phyloP scores from a whole-genome alignment of 2,888 invertebrate genomes.

The Phortica magna region DNA sequence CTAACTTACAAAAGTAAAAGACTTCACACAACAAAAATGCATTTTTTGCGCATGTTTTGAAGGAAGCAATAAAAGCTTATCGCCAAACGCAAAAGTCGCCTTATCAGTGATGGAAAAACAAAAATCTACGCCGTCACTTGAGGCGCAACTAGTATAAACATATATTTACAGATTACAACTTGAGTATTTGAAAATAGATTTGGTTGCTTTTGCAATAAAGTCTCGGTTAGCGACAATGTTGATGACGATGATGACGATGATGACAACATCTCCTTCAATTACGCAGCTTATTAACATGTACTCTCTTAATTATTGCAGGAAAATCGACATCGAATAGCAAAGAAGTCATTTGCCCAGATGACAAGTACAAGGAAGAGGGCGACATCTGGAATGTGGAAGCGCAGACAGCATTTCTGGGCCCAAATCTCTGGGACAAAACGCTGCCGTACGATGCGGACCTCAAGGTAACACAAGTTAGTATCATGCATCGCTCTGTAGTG shows the following conservation, averaged over 20 bases:
- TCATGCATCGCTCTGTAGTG: conserved; percentile 75
- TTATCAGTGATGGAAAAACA: too few species aligned
- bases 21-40: too few species aligned
- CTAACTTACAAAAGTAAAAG: too few species aligned
- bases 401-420: conserved; percentile 96
- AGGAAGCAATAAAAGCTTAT: conserved; percentile 18
- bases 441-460: conserved; percentile 95
- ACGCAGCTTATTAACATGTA: conserved; percentile 33
- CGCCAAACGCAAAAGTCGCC: background rate
- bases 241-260: too few species aligned
- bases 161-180: too few species aligned
- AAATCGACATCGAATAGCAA: conserved; percentile 80
- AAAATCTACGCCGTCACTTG: too few species aligned
- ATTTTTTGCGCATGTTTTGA: background rate
- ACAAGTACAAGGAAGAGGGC: conserved; percentile 88
- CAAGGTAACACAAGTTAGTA: conserved; percentile 90
- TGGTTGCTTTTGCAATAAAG: too few species aligned
- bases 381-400: conserved; percentile 94
- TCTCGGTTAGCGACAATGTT: too few species aligned
- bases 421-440: conserved; percentile 97
- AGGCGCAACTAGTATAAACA: too few species aligned
- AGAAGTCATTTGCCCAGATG: conserved; percentile 79
- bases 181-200: too few species aligned
- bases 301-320: conserved; percentile 80
- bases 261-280: background rate